Conservation (phyloP, 2,113 vertebrate species). For the Gnathonemus echidnorhynchus region DNA sequence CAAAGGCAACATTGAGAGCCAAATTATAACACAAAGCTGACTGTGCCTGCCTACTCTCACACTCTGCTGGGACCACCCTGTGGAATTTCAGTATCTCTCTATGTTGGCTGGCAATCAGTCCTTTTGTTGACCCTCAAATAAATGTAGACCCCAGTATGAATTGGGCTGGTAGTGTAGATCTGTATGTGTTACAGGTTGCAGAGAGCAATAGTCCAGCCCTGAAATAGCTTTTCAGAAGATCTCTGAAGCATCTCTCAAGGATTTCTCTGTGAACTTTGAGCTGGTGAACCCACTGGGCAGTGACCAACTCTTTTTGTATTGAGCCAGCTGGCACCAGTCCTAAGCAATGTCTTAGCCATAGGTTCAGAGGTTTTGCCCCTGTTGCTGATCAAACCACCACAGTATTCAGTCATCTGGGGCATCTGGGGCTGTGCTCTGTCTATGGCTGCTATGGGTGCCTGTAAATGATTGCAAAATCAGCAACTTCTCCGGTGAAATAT, state of each 20-base stretch:
- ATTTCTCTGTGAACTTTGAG: not conserved
- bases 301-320: not conserved
- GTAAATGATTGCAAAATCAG: not conserved
- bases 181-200: not conserved
- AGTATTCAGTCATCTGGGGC: not conserved
- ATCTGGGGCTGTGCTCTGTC: not conserved
- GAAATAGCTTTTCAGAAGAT: not conserved
- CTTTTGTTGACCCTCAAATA: not conserved
- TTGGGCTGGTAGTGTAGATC: not conserved
- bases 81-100: slow-evolving; percentile 12
- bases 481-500: not conserved
- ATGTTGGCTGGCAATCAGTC: not conserved
- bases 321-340: not conserved
- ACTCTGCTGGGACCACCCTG: slow-evolving; percentile 31
- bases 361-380: not conserved
- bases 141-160: not conserved
- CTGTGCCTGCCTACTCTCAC: slow-evolving; percentile 33
- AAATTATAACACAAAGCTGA: slow-evolving; percentile 27
- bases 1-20: slow-evolving; percentile 54
- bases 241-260: not conserved
- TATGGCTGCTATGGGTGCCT: not conserved
- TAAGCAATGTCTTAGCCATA: not conserved
- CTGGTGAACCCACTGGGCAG: not conserved
- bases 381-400: not conserved
- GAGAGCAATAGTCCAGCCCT: not conserved